These are phyloP conservation scores for Ictidomys tridecemlineatus DNA, from an alignment of 2,113 vertebrate genomes.

Conservation along the genomic window DNA sequence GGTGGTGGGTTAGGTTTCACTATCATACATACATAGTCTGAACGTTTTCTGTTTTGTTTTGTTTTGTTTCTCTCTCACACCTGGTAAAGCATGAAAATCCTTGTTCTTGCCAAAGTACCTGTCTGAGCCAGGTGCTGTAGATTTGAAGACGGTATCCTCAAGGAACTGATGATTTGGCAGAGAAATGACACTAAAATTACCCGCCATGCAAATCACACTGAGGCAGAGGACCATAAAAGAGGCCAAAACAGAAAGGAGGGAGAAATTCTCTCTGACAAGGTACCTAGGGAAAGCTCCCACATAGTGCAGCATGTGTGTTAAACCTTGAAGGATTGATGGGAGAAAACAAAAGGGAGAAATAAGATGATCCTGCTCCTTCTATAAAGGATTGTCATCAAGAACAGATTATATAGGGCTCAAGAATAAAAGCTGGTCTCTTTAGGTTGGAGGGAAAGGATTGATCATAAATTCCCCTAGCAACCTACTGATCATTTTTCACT, in stretches of 20 bases:
- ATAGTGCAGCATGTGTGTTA: background rate
- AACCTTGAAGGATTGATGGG: slow-evolving; percentile 32
- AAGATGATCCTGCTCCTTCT: background rate
- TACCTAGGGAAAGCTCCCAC: background rate
- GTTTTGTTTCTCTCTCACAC: background rate
- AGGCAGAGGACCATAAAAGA: background rate
- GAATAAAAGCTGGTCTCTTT: slow-evolving; percentile 30
- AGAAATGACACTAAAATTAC: background rate
- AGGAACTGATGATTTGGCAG: background rate
- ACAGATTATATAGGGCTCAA: background rate
- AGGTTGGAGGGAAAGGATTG: background rate
- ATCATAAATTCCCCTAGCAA: background rate
- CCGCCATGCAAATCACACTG: background rate
- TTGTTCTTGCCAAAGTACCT: background rate
- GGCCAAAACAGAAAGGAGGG: background rate
- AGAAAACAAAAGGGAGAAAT: slow-evolving; percentile 13
- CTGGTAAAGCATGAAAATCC: background rate
- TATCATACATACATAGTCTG: background rate
- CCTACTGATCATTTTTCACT: background rate
- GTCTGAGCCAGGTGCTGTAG: background rate
- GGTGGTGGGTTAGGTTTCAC: background rate
- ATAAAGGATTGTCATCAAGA: background rate
- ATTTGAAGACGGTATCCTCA: background rate
- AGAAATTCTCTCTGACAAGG: background rate
- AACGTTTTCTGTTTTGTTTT: background rate